These are phyloP conservation scores for Lasioglossum vierecki DNA, from an alignment of 2,888 invertebrate genomes.

Conservation along the genomic window DNA sequence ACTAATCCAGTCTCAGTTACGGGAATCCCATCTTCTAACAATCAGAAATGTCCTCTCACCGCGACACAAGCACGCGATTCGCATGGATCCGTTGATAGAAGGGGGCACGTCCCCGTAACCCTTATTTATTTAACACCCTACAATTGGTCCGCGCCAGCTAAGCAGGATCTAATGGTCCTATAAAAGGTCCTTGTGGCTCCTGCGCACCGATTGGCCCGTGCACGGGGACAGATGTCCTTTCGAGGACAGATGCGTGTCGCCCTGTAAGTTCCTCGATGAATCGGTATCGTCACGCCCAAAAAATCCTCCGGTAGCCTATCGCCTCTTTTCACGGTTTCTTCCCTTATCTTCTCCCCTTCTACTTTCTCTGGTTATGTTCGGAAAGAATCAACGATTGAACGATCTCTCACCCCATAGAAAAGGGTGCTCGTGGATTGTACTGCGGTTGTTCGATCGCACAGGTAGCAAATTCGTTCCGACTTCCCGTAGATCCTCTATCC, in stretches of 20 bases:
- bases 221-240: slow-evolving; percentile 80
- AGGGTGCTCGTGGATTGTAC: slow-evolving; percentile 36
- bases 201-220: slow-evolving; percentile 74
- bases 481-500: background rate
- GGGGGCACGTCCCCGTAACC: slow-evolving; percentile 68
- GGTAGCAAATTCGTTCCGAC: slow-evolving; percentile 31
- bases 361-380: background rate
- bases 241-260: slow-evolving; percentile 78
- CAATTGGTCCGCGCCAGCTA: slow-evolving; percentile 81
- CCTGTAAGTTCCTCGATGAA: slow-evolving; percentile 76
- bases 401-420: slow-evolving; percentile 27
- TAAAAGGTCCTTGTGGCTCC: slow-evolving; percentile 80
- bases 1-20: background rate
- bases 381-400: slow-evolving; percentile 45
- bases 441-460: slow-evolving; percentile 30
- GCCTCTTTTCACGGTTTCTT: slow-evolving; percentile 54
- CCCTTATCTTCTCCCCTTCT: slow-evolving; percentile 29
- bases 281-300: slow-evolving; percentile 83
- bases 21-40: background rate
- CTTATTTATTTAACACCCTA: slow-evolving; percentile 84
- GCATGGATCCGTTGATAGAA: slow-evolving; percentile 18
- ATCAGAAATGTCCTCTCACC: slow-evolving; percentile 3
- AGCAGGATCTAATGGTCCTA: slow-evolving; percentile 84
- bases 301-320: slow-evolving; percentile 65
- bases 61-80: slow-evolving; percentile 29